Evolutionary conservation across 2,888 invertebrate genomes (phyloP).

Genomic region (Dasypolia templi): DNA sequence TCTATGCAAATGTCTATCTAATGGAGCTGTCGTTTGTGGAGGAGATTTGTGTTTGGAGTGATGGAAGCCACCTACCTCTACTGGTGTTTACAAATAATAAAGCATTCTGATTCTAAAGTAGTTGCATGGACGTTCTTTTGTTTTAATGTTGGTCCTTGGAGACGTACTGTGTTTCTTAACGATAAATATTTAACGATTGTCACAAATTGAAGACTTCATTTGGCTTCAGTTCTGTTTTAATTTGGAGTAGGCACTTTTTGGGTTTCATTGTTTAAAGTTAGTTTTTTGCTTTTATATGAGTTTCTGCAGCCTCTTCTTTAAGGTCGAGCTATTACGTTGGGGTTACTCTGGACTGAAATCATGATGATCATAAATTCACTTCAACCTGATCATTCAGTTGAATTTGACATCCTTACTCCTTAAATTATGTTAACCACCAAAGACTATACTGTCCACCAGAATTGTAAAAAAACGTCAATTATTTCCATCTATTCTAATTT

Average conservation of each 20-base stretch:
- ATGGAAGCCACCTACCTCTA: not conserved
- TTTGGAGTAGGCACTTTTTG: not conserved
- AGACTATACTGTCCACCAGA: not conserved
- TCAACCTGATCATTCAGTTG: not conserved
- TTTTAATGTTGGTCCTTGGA: not conserved
- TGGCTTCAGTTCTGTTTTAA: not conserved
- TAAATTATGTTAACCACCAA: not conserved
- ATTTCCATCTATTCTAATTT: not conserved
- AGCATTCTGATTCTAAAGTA: not conserved
- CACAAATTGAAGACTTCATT: not conserved
- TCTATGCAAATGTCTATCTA: constrained; percentile 4
- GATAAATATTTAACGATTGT: not conserved
- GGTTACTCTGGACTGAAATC: not conserved
- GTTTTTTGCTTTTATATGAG: not conserved
- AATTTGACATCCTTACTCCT: not conserved
- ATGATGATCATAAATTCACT: not conserved
- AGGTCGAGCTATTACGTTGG: no score
- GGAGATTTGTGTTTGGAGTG: constrained; percentile 13
- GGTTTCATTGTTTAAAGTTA: not conserved
- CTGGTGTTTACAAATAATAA: not conserved
- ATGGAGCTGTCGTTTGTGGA: constrained; percentile 42
- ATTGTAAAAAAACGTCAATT: not conserved
- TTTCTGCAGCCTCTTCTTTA: not conserved
- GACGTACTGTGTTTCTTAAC: not conserved
- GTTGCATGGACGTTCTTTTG: not conserved